phyloP scores from a whole-genome alignment of 2,113 vertebrate species.

The Anthoscopus minutus region DNA sequence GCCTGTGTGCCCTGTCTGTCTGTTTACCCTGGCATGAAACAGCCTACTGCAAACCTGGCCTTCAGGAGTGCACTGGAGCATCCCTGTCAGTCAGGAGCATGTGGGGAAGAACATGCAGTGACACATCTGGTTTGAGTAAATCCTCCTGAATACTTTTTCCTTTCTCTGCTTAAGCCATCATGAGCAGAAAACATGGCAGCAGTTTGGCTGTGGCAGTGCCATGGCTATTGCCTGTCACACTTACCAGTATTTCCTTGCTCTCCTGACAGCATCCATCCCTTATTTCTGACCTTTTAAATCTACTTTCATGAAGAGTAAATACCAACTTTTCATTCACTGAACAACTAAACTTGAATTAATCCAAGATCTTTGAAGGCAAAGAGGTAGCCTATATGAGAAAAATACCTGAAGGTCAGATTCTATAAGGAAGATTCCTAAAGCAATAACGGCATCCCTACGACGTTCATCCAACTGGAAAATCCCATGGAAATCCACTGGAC shows the following conservation, averaged over 20 bases:
- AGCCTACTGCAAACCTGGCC: background rate
- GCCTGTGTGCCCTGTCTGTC: background rate
- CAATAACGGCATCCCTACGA: constrained; percentile 91
- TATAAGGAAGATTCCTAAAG: constrained; percentile 89
- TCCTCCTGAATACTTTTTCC: background rate
- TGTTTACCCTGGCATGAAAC: background rate
- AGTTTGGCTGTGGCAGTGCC: background rate
- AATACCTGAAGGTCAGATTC: constrained; percentile 92
- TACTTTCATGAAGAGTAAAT: background rate
- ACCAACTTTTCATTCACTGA: background rate
- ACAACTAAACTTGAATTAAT: background rate
- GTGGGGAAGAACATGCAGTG: background rate
- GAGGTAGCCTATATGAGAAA: background rate
- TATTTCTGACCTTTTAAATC: background rate
- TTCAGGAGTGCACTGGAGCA: background rate
- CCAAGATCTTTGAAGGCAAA: background rate
- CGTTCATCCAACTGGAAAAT: constrained; percentile 91
- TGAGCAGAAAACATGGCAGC: accelerated
- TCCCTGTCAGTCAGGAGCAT: background rate
- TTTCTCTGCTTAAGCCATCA: background rate
- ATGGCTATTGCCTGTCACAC: background rate
- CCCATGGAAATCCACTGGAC: constrained; percentile 89
- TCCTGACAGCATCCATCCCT: background rate
- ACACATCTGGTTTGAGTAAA: background rate
- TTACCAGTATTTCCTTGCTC: background rate